Percentiles rank a stretch among this genome's conserved stretches.
phyloP scores from a whole-genome alignment of 2,797 vertebrate genomes.

The Syngnathus acus region DNA sequence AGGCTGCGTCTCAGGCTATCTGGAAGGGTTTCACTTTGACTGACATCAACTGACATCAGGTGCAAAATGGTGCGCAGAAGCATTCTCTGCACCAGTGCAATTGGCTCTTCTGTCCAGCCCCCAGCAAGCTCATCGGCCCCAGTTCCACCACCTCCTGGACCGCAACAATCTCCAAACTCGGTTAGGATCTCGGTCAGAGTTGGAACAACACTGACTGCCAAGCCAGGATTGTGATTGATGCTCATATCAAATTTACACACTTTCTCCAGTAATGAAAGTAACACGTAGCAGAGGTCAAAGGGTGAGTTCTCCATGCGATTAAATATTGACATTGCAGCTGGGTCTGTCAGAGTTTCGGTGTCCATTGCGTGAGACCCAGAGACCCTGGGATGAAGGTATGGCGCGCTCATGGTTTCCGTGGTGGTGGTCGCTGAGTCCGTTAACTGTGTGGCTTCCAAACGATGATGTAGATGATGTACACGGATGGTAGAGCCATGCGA shows the following conservation, averaged over 20 bases:
- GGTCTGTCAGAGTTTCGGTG: constrained; percentile 70
- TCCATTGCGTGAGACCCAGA: constrained; percentile 55
- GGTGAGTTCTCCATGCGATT: constrained; percentile 83
- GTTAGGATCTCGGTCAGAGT: constrained; percentile 88
- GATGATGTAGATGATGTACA: constrained; percentile 65
- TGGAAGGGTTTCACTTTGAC: constrained; percentile 76
- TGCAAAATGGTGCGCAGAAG: constrained; percentile 84
- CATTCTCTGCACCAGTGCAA: constrained; percentile 93
- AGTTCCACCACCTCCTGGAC: constrained; percentile 54
- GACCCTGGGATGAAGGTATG: constrained; percentile 57
- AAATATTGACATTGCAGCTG: constrained; percentile 72
- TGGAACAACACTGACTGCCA: constrained; percentile 83
- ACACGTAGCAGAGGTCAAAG: constrained; percentile 88
- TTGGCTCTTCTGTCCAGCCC: constrained; percentile 89
- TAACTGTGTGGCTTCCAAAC: constrained; percentile 43
- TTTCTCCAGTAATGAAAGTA: constrained; percentile 90
- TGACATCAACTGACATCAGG: constrained; percentile 85
- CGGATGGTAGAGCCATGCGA: constrained; percentile 69
- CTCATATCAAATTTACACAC: constrained; percentile 89
- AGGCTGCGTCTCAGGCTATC: constrained; percentile 85
- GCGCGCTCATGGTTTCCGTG: constrained; percentile 54
- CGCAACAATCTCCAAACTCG: constrained; percentile 83
- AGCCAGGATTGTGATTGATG: constrained; percentile 82
- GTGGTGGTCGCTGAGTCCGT: constrained; percentile 15
- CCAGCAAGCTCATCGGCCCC: constrained; percentile 75